Evolutionary conservation across 2,113 vertebrate genomes (phyloP).

Genomic region (Piaya cayana): DNA sequence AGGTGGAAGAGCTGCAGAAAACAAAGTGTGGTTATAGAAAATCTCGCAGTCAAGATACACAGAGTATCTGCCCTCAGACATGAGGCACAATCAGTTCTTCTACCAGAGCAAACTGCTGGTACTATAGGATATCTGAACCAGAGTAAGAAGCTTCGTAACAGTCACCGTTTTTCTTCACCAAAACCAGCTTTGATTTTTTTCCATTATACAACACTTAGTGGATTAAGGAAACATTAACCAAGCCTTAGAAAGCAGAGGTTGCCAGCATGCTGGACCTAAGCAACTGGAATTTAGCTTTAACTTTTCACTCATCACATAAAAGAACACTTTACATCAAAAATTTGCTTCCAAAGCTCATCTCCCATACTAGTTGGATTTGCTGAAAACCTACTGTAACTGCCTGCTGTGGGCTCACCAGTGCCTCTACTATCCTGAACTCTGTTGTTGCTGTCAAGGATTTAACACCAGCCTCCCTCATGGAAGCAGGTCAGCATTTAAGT

Average conservation of each 20-base stretch:
- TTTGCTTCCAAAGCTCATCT: neutral
- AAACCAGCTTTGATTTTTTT: neutral
- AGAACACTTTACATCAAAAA: neutral
- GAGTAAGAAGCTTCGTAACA: neutral
- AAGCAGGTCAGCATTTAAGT: neutral
- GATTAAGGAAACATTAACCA: neutral
- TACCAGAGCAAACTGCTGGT: neutral
- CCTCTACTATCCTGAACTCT: neutral
- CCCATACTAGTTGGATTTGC: neutral
- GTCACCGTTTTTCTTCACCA: neutral
- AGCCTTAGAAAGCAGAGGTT: accelerated
- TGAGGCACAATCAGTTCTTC: neutral
- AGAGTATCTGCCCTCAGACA: neutral
- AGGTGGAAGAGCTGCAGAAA: conserved; percentile 82
- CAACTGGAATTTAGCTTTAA: neutral
- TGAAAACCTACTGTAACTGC: neutral
- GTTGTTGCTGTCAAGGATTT: neutral
- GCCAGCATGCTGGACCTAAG: neutral
- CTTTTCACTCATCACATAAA: neutral
- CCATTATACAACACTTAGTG: neutral
- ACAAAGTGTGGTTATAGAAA: neutral
- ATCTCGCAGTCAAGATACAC: neutral
- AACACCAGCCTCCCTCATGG: accelerated
- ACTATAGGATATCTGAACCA: accelerated
- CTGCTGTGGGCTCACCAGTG: neutral